phyloP scores from a whole-genome alignment of 2,888 invertebrate species.

The Cloeon dipterum region DNA sequence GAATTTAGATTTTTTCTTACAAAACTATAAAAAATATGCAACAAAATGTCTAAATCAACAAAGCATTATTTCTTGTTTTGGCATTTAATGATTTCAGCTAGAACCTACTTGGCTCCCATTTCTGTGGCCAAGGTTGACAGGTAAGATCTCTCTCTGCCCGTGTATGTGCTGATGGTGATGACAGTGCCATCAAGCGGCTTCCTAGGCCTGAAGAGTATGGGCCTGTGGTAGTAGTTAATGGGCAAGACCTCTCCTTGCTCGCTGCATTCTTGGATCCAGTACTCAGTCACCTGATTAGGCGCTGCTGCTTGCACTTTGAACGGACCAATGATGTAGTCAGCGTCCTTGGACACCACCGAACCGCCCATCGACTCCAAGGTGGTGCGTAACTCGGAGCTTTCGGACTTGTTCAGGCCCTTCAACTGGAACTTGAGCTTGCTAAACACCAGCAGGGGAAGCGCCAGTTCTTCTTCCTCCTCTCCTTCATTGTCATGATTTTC shows the following conservation, averaged over 20 bases:
- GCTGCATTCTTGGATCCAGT: conserved; percentile 37
- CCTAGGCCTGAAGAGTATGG: conserved; percentile 16
- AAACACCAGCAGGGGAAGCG: too few species aligned
- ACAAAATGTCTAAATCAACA: neutral
- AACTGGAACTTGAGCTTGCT: too few species aligned
- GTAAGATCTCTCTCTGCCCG: conserved; percentile 46
- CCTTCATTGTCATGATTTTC: too few species aligned
- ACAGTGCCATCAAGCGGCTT: conserved; percentile 42
- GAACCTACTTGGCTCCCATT: conserved; percentile 43
- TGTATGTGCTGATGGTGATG: conserved; percentile 56
- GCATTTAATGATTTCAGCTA: neutral
- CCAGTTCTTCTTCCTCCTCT: too few species aligned
- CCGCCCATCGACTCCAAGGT: too few species aligned
- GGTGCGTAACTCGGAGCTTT: too few species aligned
- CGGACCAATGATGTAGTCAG: too few species aligned
- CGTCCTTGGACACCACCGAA: too few species aligned
- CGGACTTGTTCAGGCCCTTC: too few species aligned
- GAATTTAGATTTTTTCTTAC: conserved; percentile 5
- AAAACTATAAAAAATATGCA: neutral
- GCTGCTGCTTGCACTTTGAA: too few species aligned
- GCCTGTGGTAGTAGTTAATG: conserved; percentile 46
- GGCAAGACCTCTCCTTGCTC: conserved; percentile 30
- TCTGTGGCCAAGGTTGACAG: conserved; percentile 41
- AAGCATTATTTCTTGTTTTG: neutral
- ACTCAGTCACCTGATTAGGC: too few species aligned